Conservation (phyloP, 1,140 invertebrate genomes). For the Nephila pilipes region DNA sequence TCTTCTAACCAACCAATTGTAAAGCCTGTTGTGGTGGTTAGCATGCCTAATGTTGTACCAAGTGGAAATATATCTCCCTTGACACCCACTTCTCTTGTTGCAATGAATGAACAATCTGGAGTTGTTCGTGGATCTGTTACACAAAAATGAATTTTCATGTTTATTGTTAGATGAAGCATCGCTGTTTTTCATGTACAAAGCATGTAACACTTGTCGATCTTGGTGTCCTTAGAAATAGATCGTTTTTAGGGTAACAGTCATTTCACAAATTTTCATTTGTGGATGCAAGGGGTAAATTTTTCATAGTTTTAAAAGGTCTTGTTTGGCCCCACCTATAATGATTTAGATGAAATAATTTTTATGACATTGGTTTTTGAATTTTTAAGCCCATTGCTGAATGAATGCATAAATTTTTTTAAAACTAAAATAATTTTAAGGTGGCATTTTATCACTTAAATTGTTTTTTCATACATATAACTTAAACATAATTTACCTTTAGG, state of each 20-base stretch:
- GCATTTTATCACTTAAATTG: background rate
- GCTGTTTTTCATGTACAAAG: conserved; percentile 16
- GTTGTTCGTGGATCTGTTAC: conserved; percentile 48
- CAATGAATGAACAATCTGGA: conserved; percentile 60
- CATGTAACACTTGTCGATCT: conserved; percentile 9
- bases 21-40: conserved; percentile 75
- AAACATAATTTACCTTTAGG: background rate
- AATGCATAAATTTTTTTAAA: background rate
- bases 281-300: conserved; percentile 10
- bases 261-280: conserved; percentile 44
- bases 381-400: conserved; percentile 13
- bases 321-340: background rate
- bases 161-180: conserved; percentile 40
- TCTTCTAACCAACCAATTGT: conserved; percentile 57
- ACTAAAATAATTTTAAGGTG: background rate
- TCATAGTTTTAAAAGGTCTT: conserved; percentile 40
- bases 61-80: conserved; percentile 46
- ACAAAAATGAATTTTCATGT: conserved; percentile 53
- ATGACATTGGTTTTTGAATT: conserved; percentile 41
- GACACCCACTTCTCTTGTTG: conserved; percentile 35
- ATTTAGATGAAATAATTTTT: conserved; percentile 21
- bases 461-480: conserved; percentile 7
- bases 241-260: background rate
- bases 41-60: conserved; percentile 71
- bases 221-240: conserved; percentile 40